phyloP scores from a whole-genome alignment of 2,888 invertebrate species.

The Hypena proboscidalis region DNA sequence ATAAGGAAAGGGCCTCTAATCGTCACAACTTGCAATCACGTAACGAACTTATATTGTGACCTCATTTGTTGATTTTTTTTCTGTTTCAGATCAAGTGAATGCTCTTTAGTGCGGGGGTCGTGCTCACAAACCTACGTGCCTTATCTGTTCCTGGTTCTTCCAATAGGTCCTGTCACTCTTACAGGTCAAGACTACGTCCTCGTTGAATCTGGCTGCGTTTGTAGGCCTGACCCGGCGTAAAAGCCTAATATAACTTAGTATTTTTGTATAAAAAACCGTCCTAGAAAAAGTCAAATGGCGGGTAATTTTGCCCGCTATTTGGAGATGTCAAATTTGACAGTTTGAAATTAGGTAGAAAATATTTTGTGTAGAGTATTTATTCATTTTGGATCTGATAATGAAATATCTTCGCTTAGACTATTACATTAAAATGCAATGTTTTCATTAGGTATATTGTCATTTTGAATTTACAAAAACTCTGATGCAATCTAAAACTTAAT shows the following conservation, averaged over 20 bases:
- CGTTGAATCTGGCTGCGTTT: constrained; percentile 97
- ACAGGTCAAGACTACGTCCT: constrained; percentile 98
- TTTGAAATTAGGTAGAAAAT: background rate
- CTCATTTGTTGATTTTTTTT: constrained; percentile 1
- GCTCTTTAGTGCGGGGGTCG: constrained; percentile 94
- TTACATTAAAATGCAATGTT: too few species aligned
- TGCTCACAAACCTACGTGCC: constrained; percentile 97
- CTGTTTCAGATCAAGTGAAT: constrained; percentile 91
- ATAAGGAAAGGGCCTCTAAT: too few species aligned
- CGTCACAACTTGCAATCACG: too few species aligned
- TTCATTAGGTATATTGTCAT: too few species aligned
- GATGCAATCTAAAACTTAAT: too few species aligned
- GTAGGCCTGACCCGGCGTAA: constrained; percentile 84
- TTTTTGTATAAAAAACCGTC: constrained; percentile 19
- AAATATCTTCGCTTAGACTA: too few species aligned
- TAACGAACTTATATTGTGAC: background rate
- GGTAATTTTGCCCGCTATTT: constrained; percentile 23
- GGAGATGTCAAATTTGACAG: constrained; percentile 1
- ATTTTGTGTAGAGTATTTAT: constrained; percentile 9
- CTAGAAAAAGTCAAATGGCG: constrained; percentile 19
- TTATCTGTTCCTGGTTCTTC: constrained; percentile 95
- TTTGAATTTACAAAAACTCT: too few species aligned
- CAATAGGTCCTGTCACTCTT: constrained; percentile 94
- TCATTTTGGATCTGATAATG: too few species aligned
- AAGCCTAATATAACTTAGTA: constrained; percentile 24